Conservation (phyloP, 2,113 vertebrate species). For the Dasyprocta punctata region DNA sequence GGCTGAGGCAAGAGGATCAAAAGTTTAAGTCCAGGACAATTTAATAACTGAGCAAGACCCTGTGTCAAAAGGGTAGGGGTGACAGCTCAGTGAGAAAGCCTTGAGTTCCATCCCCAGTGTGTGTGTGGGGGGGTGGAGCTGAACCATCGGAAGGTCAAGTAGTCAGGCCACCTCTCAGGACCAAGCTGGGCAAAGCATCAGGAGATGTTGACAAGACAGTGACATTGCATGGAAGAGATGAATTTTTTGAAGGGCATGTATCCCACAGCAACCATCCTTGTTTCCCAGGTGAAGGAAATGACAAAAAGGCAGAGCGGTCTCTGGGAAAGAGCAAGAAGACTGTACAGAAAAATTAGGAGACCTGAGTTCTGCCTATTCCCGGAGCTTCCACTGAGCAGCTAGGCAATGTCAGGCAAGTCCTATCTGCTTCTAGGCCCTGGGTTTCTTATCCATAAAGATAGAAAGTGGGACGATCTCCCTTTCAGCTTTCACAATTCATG, state of each 20-base stretch:
- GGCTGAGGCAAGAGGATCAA: neutral
- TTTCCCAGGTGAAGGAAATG: neutral
- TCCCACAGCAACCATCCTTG: neutral
- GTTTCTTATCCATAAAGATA: constrained; percentile 20
- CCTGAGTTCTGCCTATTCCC: neutral
- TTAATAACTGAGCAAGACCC: neutral
- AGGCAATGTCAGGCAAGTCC: neutral
- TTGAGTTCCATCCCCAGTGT: neutral
- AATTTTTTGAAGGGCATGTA: neutral
- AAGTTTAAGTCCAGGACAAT: neutral
- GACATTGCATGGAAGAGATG: neutral
- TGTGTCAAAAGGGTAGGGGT: neutral
- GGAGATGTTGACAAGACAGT: neutral
- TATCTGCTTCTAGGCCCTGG: neutral
- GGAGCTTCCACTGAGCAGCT: neutral
- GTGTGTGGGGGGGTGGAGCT: too few species aligned
- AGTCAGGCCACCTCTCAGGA: neutral
- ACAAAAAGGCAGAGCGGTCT: constrained; percentile 5
- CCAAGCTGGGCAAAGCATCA: neutral
- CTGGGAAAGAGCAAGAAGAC: neutral
- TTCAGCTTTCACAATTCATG: neutral
- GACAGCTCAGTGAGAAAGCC: neutral
- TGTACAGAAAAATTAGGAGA: neutral
- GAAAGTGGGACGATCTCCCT: constrained; percentile 17
- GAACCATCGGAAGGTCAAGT: neutral